Evolutionary conservation across 2,113 vertebrate species (phyloP).

Genomic region (Otocyon megalotis): DNA sequence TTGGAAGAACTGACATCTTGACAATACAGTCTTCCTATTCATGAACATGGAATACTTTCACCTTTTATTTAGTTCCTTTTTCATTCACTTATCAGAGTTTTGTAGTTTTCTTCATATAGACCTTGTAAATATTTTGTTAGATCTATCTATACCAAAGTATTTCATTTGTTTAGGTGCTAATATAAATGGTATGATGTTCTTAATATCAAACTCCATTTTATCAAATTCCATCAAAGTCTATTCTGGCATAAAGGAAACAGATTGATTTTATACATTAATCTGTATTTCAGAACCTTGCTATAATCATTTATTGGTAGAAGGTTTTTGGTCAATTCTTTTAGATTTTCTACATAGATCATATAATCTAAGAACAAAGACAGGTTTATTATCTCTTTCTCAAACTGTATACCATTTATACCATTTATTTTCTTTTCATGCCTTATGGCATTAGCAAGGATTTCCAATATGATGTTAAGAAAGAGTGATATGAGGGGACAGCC

Average conservation of each 20-base stretch:
- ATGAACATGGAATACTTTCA: background rate
- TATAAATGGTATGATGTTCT: background rate
- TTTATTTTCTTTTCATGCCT: background rate
- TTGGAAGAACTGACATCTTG: background rate
- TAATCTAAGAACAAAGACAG: background rate
- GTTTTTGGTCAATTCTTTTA: background rate
- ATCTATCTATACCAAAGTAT: background rate
- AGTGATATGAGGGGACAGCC: background rate
- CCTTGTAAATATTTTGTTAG: background rate
- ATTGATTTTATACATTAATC: background rate
- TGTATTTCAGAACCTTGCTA: background rate
- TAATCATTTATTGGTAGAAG: background rate
- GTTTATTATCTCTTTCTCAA: background rate
- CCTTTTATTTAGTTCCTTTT: background rate
- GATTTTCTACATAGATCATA: background rate
- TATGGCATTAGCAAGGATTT: background rate
- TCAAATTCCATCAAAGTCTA: background rate
- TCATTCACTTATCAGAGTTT: background rate
- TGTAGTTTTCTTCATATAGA: background rate
- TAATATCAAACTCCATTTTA: background rate
- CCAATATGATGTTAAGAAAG: background rate
- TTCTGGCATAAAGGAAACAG: background rate
- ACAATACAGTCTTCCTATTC: background rate
- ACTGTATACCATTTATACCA: background rate
- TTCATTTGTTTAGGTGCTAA: background rate